Evolutionary conservation across 2,888 invertebrate genomes (phyloP), one percentile per base, ranked within the genome.

Genomic region (Rhaphigaster nebulosa): DNA sequence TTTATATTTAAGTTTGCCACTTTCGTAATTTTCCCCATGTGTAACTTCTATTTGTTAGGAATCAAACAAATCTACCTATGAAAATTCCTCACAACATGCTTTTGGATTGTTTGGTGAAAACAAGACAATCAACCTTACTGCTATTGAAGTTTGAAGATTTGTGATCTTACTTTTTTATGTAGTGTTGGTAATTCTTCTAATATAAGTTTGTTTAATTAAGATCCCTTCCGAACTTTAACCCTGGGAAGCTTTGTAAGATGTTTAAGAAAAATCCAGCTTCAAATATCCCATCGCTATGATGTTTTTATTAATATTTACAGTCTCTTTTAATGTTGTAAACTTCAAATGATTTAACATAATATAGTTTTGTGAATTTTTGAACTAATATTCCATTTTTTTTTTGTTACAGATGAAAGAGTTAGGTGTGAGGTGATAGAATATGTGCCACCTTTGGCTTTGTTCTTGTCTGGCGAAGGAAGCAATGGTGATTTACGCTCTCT

Each of bases 401-500:
- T 29, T 88, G 13, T 90, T 91, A 26, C 91, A 92, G 92, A 91
- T 87, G 90, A 88, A 34, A 65, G 60, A 26, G 90, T 91, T 34
- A 89, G 91, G 26, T 91, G 91, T 52, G 91, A 91, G 87, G 87
- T 96, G 93, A 94, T 96, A 93, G 96, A 96, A 93, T 96, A 96
- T 93, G 94, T 96, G 90, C 96, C 96, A 15, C 95, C 95, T 92
- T 94, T 96, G 91, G 96, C 96, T 26, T 94, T 95, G 92, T 95
- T 95, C n/a, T 89, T 91, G 34, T 90, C 90, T 20, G 88, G 87
- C 1, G 90, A 91, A 34, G 87, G 50, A 34, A 87, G 84, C 89
- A 88, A 90, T 90, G 87, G 41, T 38, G 90, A 80, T 15, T 60
- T 90, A 92, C 96, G 96, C 92, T 94, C 94, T 92, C 94, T 95